Conservation (phyloP, 2,113 vertebrate genomes). For the Columbina picui region DNA sequence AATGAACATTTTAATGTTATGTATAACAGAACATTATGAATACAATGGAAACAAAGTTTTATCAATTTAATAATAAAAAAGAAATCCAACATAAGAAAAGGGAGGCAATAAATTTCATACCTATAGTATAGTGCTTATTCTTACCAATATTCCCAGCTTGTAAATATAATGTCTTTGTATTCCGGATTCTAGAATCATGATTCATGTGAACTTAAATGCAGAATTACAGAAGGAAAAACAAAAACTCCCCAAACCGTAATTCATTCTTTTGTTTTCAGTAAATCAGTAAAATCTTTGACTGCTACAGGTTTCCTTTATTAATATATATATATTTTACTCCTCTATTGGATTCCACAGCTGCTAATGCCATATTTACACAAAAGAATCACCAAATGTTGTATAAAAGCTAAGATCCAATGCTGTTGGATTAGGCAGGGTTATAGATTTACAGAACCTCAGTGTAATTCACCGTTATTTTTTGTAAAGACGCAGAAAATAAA, state of each 20-base stretch:
- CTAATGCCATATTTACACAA: conserved; percentile 78
- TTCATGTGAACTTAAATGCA: conserved; percentile 77
- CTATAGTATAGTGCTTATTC: conserved; percentile 90
- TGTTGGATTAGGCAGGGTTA: conserved; percentile 50
- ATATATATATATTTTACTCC: conserved; percentile 70
- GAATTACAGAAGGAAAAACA: conserved; percentile 76
- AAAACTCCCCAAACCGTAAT: conserved; percentile 44
- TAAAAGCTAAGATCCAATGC: conserved; percentile 75
- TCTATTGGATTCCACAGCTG: conserved; percentile 75
- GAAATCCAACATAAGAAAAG: conserved; percentile 80
- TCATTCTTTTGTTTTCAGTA: conserved; percentile 80
- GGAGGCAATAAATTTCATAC: conserved; percentile 81
- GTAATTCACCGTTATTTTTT: conserved; percentile 41
- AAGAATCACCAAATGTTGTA: conserved; percentile 66
- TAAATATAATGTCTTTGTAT: conserved; percentile 77
- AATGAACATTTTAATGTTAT: conserved; percentile 98
- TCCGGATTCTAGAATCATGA: conserved; percentile 80
- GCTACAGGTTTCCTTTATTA: conserved; percentile 84
- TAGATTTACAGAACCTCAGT: conserved; percentile 55
- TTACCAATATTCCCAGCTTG: conserved; percentile 83
- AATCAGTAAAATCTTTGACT: conserved; percentile 83
- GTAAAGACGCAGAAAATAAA: conserved; percentile 56
- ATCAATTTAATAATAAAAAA: conserved; percentile 84
- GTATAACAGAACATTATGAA: conserved; percentile 91
- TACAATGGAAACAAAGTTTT: conserved; percentile 90